Evolutionary conservation across 2,113 vertebrate species (phyloP).

Genomic region (Colius striatus): DNA sequence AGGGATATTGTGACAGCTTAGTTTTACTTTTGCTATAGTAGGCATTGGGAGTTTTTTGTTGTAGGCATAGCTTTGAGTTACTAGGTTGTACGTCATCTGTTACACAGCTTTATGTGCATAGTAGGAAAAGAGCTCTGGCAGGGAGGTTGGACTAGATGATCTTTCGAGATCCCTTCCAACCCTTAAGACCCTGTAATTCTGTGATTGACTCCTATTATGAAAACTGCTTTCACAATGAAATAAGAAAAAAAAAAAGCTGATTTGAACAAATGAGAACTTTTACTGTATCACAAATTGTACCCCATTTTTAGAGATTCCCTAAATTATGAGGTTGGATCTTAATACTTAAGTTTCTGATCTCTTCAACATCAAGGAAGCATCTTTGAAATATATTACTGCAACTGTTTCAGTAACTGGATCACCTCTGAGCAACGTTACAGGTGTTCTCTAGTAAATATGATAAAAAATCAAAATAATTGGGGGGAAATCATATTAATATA

Average conservation of each 20-base stretch:
- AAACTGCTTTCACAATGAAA: neutral
- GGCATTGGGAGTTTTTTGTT: neutral
- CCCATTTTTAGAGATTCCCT: neutral
- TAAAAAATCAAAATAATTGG: neutral
- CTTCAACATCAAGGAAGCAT: neutral
- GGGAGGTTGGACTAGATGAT: too few species aligned
- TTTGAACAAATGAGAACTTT: neutral
- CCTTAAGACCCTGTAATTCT: too few species aligned
- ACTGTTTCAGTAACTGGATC: neutral
- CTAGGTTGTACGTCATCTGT: accelerated
- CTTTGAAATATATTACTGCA: neutral
- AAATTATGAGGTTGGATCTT: neutral
- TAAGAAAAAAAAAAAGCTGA: neutral
- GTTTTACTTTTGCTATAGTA: neutral
- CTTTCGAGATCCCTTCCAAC: too few species aligned
- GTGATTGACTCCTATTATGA: neutral
- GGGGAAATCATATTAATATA: neutral
- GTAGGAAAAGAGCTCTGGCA: neutral
- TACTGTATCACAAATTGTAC: neutral
- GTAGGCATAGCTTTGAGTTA: neutral
- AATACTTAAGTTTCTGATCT: neutral
- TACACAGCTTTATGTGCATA: neutral
- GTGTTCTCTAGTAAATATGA: neutral
- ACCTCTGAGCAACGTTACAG: neutral
- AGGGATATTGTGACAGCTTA: neutral